Conservation (phyloP, 2,113 vertebrate species). For the Lophotis ruficrista region DNA sequence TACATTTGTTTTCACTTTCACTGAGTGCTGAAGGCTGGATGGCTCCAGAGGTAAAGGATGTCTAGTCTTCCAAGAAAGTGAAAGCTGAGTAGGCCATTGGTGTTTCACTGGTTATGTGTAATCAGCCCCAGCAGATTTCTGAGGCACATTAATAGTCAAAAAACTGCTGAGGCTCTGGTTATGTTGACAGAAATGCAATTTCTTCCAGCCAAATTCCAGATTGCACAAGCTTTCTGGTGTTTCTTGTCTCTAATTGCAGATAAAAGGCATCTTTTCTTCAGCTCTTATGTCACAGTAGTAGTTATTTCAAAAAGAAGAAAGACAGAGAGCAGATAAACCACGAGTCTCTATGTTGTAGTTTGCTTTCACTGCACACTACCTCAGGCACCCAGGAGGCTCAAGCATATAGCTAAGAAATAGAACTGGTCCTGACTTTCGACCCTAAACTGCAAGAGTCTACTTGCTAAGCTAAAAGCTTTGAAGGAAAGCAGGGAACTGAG, state of each 20-base stretch:
- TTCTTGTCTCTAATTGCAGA: conserved; percentile 21
- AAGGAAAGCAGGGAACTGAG: neutral
- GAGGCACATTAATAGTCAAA: conserved; percentile 68
- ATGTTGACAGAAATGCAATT: conserved; percentile 44
- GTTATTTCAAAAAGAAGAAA: neutral
- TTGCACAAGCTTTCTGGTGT: neutral
- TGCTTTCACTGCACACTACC: neutral
- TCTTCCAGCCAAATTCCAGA: conserved; percentile 39
- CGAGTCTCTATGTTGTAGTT: neutral
- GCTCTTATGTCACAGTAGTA: neutral
- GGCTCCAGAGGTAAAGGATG: neutral
- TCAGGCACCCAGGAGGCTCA: neutral
- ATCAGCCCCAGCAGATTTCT: conserved; percentile 61
- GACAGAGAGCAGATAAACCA: neutral
- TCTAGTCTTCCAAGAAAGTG: neutral
- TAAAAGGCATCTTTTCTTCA: conserved; percentile 17
- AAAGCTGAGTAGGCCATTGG: neutral
- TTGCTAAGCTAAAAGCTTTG: neutral
- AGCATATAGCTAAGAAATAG: neutral
- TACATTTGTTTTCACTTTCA: conserved; percentile 34
- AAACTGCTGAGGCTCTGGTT: conserved; percentile 34
- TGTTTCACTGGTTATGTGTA: neutral
- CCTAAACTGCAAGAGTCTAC: neutral
- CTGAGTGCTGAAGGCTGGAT: conserved; percentile 3
- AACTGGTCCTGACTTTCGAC: neutral